A percentile compares a stretch with the other conserved stretches of the same genome.
These are phyloP conservation scores for Zaprionus africanus DNA, from an alignment of 1,140 invertebrate genomes.

Conservation along the genomic window DNA sequence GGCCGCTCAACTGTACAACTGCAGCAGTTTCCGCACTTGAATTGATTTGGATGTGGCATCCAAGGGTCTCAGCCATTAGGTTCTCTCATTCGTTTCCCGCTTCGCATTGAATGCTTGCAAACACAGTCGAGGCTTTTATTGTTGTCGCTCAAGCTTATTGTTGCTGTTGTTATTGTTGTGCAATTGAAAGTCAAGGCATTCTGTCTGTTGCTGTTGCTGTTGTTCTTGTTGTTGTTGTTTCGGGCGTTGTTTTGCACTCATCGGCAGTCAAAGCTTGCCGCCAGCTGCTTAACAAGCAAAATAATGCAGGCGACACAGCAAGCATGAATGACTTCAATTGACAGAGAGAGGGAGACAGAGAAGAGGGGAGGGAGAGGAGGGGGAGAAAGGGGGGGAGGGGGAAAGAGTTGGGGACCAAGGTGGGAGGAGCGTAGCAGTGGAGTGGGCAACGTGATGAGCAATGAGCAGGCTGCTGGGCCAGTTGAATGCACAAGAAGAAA, in stretches of 20 bases:
- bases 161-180: conserved; percentile 49
- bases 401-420: background rate
- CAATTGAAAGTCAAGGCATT: conserved; percentile 80
- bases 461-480: too few relatives aligned
- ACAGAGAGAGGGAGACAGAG: background rate
- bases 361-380: too few relatives aligned
- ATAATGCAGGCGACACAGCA: conserved; percentile 60
- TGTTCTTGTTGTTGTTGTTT: conserved; percentile 35
- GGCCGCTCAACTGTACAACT: conserved; percentile 74
- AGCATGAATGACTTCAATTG: background rate
- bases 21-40: conserved; percentile 77
- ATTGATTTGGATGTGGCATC: conserved; percentile 72
- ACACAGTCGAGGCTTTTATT: conserved; percentile 61
- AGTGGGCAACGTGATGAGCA: background rate
- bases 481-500: too few relatives aligned
- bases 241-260: conserved; percentile 59
- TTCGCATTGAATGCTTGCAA: conserved; percentile 37
- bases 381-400: background rate
- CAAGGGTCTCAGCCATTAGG: conserved; percentile 12
- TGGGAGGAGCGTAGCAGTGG: background rate
- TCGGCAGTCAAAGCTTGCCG: conserved; percentile 64
- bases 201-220: conserved; percentile 50
- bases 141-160: conserved; percentile 27
- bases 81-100: background rate
- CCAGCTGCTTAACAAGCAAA: conserved; percentile 76